These are phyloP conservation scores for Bufotes viridis DNA, from an alignment of 2,797 vertebrate genomes.

Conservation along the genomic window DNA sequence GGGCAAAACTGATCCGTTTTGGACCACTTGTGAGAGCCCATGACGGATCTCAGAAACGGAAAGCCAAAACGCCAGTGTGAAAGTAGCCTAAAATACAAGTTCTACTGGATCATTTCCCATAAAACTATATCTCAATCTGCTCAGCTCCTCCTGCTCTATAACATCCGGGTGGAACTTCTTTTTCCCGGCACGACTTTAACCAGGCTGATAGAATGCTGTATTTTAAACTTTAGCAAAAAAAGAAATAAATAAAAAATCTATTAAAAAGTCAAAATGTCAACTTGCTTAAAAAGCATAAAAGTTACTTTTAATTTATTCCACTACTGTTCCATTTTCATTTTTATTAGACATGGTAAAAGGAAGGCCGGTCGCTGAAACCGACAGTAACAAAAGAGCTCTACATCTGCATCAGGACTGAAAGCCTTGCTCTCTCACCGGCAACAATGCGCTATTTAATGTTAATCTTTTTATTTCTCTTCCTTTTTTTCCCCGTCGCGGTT, in stretches of 20 bases:
- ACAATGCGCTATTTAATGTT: constrained; percentile 12
- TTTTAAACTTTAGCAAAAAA: neutral
- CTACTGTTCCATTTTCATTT: neutral
- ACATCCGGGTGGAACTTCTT: neutral
- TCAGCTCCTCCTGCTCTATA: no score
- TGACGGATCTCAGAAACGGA: no score
- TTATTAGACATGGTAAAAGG: constrained; percentile 12
- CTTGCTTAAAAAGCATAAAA: neutral
- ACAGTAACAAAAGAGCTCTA: neutral
- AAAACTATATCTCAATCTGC: no score
- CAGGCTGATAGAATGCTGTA: neutral
- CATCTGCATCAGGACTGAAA: constrained; percentile 22
- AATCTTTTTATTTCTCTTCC: neutral
- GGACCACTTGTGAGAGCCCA: no score
- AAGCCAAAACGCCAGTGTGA: no score
- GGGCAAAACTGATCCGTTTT: no score
- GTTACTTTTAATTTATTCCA: neutral
- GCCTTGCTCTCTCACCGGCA: constrained; percentile 13
- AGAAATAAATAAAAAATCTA: neutral
- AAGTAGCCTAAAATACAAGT: no score
- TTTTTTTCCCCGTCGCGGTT: neutral
- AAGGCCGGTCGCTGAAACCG: constrained; percentile 33
- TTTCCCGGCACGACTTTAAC: neutral
- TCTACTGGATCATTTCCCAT: no score
- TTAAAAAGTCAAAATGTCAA: neutral